Base-by-base conservation (phyloP, 2,888 invertebrate genomes). In the Cosmopolites sordidus region DNA sequence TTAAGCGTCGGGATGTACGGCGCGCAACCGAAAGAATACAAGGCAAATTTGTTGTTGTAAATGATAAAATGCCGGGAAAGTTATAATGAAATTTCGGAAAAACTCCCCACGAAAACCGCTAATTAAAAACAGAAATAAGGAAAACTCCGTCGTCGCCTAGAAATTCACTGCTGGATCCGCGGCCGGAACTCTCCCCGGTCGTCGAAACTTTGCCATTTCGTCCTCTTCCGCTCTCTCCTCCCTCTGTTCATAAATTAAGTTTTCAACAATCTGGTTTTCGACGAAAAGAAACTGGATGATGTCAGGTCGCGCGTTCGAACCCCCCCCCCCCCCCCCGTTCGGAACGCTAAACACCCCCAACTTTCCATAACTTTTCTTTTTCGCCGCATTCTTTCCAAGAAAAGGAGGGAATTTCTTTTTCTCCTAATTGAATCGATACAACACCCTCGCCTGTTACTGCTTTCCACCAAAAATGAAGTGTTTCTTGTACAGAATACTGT, bases 201-300 rank as follows among this genome's bases (percentile, higher is more conserved):
- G 27, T 6, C 27, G 12, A 33, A 33, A 33, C 33, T 33, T 33
- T n/a, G 4, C n/a, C 33, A 33, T 33, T 33, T 33, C 12, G 12
- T 12, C 33, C 4, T 22, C 3, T 5, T 8, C 22, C 4, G 8
- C 8, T 8, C 22, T 8, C 8, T 8, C 22, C 8, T 8, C 22
- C n/a, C n/a, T n/a, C 27, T 6, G 27, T 11, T 33, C 33, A 33
- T 33, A 33, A 33, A 33, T 33, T 33, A 33, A 33, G 33, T 33
- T 33, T 33, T 33, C 33, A 33, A 33, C 33, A 33, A 33, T 33
- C 33, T 33, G 33, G 33, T 33, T 33, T n/a, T 12, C n/a, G 33
- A 33, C n/a, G 12, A 33, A 33, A 33, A 33, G 33, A 33, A 33
- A 12, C 33, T 33, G 33, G 33, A 11, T 11, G 12, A 33, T 33